Base-by-base conservation (phyloP, 2,113 vertebrate species). In the Amblyornis subalaris region DNA sequence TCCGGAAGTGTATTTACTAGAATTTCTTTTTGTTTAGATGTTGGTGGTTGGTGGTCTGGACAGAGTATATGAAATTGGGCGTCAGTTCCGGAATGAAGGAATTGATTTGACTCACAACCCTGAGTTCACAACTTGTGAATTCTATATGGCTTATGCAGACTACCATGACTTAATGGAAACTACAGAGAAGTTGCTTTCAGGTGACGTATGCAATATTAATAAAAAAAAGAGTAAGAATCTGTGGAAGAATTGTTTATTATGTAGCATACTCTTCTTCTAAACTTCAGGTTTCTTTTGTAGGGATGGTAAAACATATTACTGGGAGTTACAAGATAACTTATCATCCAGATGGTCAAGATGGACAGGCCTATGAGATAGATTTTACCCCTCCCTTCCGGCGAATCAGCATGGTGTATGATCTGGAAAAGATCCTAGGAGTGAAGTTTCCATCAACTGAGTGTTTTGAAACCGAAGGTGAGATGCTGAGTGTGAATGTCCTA, bases 61-160 rank as follows among this genome's bases (percentile, higher is more conserved):
- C 97, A 97, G 99, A 73, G 99, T 99, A 11, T 99, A 99, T 94
- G 99, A 99, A 96, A 97, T 99, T 31, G 99, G 99, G 7, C 99
- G 99, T 75, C 99, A 99, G 96, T 99, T 99, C 96, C 98, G 99
- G 91, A 99, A 99, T 24, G 99, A 99, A 97, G 99, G 99, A 83
- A 99, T 99, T 10, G 99, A 99, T 97, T 97, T 99, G 70, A 99
- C 99, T 66, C 99, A 99, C 92, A 99, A 99, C 94, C 99, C 99
- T 24, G 99, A 99, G 96, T 99, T 99, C 96, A 99, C 99, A 79
- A 99, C 99, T 70, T 99, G 99, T 95, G 99, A 99, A 85, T 99
- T 99, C 96, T 99, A 99, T 72, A 99, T 99, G 99, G 99, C 99
- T 16, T 99, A 99, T 48, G 99, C 99, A 4, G 99, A 99, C 96